These are phyloP conservation scores for Alloplasta piceator DNA, from an alignment of 2,888 invertebrate species.

Conservation along the genomic window DNA sequence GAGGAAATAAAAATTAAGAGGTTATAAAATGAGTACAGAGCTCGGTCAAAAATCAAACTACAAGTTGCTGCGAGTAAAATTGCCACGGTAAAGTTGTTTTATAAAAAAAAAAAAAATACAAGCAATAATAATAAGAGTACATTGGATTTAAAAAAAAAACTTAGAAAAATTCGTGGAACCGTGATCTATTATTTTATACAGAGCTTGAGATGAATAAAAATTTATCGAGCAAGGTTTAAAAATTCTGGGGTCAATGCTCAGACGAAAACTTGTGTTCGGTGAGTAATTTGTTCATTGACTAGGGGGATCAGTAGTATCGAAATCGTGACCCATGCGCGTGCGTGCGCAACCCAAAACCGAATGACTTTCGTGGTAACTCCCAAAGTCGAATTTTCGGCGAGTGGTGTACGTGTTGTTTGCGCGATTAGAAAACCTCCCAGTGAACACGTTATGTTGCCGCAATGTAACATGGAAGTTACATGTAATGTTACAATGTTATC, in stretches of 20 bases:
- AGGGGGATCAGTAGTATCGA: constrained; percentile 44
- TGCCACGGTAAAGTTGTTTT: constrained; percentile 2
- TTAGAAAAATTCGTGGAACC: constrained; percentile 9
- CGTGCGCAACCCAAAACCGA: constrained; percentile 66
- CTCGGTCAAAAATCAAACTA: constrained; percentile 27
- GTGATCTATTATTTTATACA: background rate
- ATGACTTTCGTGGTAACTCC: no score
- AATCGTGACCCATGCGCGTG: constrained; percentile 61
- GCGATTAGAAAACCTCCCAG: constrained; percentile 41
- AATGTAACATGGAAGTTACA: no score
- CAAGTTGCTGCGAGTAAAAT: constrained; percentile 31
- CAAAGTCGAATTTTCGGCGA: no score
- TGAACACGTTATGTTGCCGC: no score
- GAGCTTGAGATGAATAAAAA: constrained; percentile 6
- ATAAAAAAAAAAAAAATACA: constrained; percentile 17
- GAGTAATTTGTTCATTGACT: no score
- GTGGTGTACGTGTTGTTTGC: no score
- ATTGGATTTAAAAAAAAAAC: background rate
- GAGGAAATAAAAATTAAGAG: constrained; percentile 17
- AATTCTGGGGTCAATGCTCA: no score
- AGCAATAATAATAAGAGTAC: constrained; percentile 5
- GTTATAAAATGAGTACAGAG: constrained; percentile 20
- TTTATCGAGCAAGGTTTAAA: constrained; percentile 13
- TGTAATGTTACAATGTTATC: no score
- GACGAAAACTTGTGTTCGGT: no score